These are phyloP conservation scores for Heliconius charithonia DNA, from an alignment of 2,888 invertebrate genomes.

Conservation along the genomic window DNA sequence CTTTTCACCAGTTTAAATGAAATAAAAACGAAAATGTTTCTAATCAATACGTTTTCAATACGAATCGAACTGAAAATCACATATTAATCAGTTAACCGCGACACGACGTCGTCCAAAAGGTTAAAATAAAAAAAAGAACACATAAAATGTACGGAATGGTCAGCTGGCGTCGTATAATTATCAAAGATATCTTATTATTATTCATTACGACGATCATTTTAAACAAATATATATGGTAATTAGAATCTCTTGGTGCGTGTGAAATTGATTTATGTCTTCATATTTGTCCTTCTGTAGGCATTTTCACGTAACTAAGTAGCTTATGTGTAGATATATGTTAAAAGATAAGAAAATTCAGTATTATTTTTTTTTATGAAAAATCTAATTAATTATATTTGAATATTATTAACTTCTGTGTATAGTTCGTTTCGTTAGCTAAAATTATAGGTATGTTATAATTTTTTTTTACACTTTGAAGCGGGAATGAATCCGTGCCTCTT, in stretches of 20 bases:
- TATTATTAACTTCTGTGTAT: neutral
- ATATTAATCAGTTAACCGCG: neutral
- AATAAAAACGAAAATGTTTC: neutral
- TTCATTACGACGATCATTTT: slow-evolving; percentile 17
- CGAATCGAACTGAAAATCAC: neutral
- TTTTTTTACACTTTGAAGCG: too few species aligned
- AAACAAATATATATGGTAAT: slow-evolving; percentile 38
- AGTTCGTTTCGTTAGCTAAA: too few species aligned
- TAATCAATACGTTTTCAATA: neutral
- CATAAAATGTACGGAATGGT: slow-evolving; percentile 13
- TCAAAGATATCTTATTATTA: neutral
- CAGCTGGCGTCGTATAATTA: neutral
- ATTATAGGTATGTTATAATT: neutral
- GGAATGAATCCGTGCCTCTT: too few species aligned
- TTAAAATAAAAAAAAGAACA: neutral
- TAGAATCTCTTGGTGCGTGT: slow-evolving; percentile 24
- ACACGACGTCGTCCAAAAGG: neutral
- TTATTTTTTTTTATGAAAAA: neutral
- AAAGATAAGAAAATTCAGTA: neutral
- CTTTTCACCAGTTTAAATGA: neutral
- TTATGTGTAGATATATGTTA: neutral
- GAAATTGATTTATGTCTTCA: slow-evolving; percentile 33
- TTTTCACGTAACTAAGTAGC: slow-evolving; percentile 9
- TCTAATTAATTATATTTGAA: too few species aligned
- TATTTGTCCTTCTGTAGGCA: slow-evolving; percentile 23